A percentile compares a stretch with the other conserved stretches of the same genome.
phyloP scores from a whole-genome alignment of 1,140 invertebrate genomes.

The Archivesica marissinica region DNA sequence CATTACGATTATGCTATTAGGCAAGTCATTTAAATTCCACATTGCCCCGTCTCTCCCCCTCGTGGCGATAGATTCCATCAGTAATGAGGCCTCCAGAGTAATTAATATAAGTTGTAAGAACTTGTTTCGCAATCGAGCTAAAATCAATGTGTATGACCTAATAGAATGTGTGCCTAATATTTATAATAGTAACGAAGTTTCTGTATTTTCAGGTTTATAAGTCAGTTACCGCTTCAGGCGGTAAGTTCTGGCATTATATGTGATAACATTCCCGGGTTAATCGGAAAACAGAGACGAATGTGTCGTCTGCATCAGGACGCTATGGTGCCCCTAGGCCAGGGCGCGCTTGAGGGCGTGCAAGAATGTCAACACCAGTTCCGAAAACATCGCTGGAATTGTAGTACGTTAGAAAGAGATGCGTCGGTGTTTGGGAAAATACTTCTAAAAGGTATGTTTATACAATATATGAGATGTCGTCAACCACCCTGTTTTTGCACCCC shows the following conservation, averaged over 20 bases:
- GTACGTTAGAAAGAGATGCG: slow-evolving; percentile 77
- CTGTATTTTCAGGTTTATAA: slow-evolving; percentile 78
- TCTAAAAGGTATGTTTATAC: slow-evolving; percentile 78
- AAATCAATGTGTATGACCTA: too few species aligned
- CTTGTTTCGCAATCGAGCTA: too few species aligned
- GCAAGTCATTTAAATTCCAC: too few species aligned
- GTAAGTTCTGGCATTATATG: slow-evolving; percentile 79
- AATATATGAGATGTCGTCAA: neutral
- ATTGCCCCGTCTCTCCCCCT: too few species aligned
- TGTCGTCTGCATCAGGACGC: slow-evolving; percentile 86
- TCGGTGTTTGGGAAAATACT: slow-evolving; percentile 82
- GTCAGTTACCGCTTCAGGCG: slow-evolving; percentile 79
- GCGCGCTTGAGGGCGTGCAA: slow-evolving; percentile 85
- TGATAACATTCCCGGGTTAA: slow-evolving; percentile 82
- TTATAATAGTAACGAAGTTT: too few species aligned
- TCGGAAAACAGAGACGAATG: slow-evolving; percentile 80
- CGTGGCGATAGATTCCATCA: too few species aligned
- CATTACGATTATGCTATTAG: too few species aligned
- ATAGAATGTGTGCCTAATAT: too few species aligned
- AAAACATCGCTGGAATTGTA: slow-evolving; percentile 87
- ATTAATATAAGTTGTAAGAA: too few species aligned
- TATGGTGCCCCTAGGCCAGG: slow-evolving; percentile 85
- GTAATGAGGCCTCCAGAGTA: too few species aligned
- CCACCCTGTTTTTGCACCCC: too few species aligned
- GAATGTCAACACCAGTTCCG: slow-evolving; percentile 87